A percentile compares a stretch with the other conserved stretches of the same genome.
These are phyloP conservation scores for Cantharis nigra DNA, from an alignment of 2,888 invertebrate species.

Conservation along the genomic window DNA sequence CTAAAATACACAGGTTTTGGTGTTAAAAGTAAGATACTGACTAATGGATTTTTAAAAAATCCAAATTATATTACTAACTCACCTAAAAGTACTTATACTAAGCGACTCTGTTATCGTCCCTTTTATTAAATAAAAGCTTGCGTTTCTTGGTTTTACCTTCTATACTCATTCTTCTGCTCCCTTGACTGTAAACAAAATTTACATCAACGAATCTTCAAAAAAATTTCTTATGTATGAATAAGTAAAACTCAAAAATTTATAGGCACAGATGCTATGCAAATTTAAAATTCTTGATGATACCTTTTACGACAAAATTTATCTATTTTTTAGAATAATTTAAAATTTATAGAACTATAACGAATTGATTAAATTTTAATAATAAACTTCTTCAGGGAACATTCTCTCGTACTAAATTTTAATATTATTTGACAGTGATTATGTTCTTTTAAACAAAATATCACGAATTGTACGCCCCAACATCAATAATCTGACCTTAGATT, in stretches of 20 bases:
- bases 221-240: not conserved
- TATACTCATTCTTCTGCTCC: not conserved
- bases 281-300: not conserved
- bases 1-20: constrained; percentile 28
- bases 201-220: not conserved
- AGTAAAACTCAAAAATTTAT: not conserved
- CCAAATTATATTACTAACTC: not conserved
- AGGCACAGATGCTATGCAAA: not conserved
- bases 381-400: not conserved
- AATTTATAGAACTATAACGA: not conserved
- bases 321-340: not conserved
- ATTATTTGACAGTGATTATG: not conserved
- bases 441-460: not conserved
- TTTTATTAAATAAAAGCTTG: not conserved
- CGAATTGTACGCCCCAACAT: not conserved
- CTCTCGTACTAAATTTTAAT: not conserved
- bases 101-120: not conserved
- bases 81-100: not conserved
- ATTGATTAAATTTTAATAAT: not conserved
- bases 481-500: not conserved
- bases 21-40: constrained; percentile 20
- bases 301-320: not conserved
- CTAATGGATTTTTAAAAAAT: constrained; percentile 19
- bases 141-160: not conserved
- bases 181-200: not conserved